Conservation (phyloP, 2,888 invertebrate species). For the Cryptophagus acutangulus region DNA sequence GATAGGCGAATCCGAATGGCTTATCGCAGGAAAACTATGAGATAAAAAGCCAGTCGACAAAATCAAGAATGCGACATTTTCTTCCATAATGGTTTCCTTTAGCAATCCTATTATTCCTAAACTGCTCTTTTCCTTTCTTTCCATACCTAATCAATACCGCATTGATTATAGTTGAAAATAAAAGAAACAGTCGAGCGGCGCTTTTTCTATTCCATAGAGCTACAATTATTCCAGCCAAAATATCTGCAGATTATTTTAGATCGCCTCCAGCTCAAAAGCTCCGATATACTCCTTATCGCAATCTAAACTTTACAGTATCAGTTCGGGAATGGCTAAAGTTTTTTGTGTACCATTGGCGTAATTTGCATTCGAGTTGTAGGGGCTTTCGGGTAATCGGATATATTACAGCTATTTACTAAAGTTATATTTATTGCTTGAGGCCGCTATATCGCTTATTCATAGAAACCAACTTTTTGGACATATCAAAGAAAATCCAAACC, state of each 20-base stretch:
- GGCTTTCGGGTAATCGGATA: slow-evolving; percentile 15
- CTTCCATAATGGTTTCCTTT: slow-evolving; percentile 31
- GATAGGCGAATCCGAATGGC: slow-evolving; percentile 25
- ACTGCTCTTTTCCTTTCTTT: slow-evolving; percentile 30
- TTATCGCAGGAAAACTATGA: slow-evolving; percentile 25
- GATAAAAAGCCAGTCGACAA: slow-evolving; percentile 26
- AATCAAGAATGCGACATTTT: slow-evolving; percentile 35
- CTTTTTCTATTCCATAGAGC: slow-evolving; percentile 20
- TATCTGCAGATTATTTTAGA: slow-evolving; percentile 20
- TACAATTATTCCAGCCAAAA: too few species aligned
- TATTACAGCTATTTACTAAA: slow-evolving; percentile 9
- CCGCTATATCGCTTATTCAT: too few species aligned
- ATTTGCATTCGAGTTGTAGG: slow-evolving; percentile 23
- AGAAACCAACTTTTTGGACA: too few species aligned
- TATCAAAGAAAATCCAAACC: too few species aligned
- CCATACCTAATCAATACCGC: slow-evolving; percentile 35
- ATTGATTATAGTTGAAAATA: too few species aligned
- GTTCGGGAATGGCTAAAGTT: slow-evolving; percentile 23
- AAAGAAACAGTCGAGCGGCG: slow-evolving; percentile 21
- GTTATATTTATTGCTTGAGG: slow-evolving; percentile 5
- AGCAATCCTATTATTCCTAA: slow-evolving; percentile 32
- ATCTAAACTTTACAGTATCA: slow-evolving; percentile 18
- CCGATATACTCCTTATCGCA: slow-evolving; percentile 18
- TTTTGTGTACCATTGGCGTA: slow-evolving; percentile 18
- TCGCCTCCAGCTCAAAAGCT: slow-evolving; percentile 15